These are phyloP conservation scores for Butastur rufipennis DNA, from an alignment of 2,113 vertebrate genomes.

Conservation along the genomic window DNA sequence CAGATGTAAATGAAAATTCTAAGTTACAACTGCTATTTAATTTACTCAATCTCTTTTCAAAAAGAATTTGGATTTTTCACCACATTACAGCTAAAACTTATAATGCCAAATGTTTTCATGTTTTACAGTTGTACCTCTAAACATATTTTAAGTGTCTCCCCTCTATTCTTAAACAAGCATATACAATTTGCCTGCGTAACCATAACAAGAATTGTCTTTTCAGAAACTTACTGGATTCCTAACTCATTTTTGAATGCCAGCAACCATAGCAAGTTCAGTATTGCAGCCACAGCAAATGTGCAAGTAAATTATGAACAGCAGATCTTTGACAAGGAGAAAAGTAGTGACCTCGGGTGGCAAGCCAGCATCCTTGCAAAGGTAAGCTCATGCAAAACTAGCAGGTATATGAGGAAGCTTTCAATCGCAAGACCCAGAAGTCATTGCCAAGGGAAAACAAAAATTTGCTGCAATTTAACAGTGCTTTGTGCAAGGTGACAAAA, in stretches of 20 bases:
- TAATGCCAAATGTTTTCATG: neutral
- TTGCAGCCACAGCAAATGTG: conserved; percentile 74
- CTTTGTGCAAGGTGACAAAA: conserved; percentile 47
- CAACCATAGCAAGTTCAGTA: conserved; percentile 65
- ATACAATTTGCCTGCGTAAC: neutral
- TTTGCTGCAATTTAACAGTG: conserved; percentile 5
- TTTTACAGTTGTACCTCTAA: neutral
- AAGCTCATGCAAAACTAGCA: conserved; percentile 78
- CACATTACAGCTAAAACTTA: neutral
- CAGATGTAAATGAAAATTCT: neutral
- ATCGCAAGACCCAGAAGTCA: conserved; percentile 55
- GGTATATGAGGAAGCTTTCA: conserved; percentile 65
- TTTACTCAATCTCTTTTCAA: neutral
- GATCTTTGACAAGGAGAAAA: conserved; percentile 62
- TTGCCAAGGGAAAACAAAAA: conserved; percentile 58
- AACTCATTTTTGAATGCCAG: conserved; percentile 61
- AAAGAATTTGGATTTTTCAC: neutral
- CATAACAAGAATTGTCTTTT: neutral
- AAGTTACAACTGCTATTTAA: neutral
- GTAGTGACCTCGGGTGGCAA: conserved; percentile 45
- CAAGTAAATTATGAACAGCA: conserved; percentile 68
- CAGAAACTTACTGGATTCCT: conserved; percentile 57
- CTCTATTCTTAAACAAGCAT: neutral
- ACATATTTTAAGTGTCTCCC: neutral
- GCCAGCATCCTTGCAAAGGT: conserved; percentile 70